Evolutionary conservation across 2,888 invertebrate species (phyloP), one percentile per base, ranked within the genome.

Genomic region (Brenthis ino): DNA sequence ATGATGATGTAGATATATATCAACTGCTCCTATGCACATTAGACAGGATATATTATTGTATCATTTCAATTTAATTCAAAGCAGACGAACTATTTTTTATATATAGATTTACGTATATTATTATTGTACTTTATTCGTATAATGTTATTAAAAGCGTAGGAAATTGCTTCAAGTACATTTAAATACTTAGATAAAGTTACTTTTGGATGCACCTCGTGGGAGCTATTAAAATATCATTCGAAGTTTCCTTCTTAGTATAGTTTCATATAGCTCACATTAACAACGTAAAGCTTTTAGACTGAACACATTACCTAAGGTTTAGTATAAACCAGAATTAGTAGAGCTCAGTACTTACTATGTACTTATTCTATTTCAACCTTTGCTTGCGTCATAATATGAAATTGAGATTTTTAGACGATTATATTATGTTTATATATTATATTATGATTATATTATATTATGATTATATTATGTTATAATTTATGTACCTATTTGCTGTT

Each of bases 271-370:
- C 72, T 65, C 67, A 69, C 69, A 68, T 71, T 73, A 85, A 88
- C 85, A 85, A 82, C 84, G 77, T 78, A 85, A 89, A 87, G 88
- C 89, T 89, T 88, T 89, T 86, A 89, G 86, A 83, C 83, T 78
- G 79, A 84, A 85, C 85, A 85, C 80, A 83, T 82, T 84, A 76
- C 76, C 57, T 37, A 58, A 37, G 64, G 64, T 58, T 57, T 57
- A 58, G 48, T 58, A 58, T 33, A 20, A 64, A 33, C 13, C 13
- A 64, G 43, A 64, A 53, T 54, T 54, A 67, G 63, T 67, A 57
- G 57, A 57, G 58, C 68, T 33, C 8, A 48, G 57, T n/a, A 58
- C 56, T 56, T n/a, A 58, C 56, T 56, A 20, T 20, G 20, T 20
- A 43, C 28, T 20, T 48, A 61, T 64, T 64, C 53, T 54, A 53